A percentile compares a stretch with the other conserved stretches of the same genome.
phyloP scores from a whole-genome alignment of 2,888 invertebrate genomes.

The Meganola albula region DNA sequence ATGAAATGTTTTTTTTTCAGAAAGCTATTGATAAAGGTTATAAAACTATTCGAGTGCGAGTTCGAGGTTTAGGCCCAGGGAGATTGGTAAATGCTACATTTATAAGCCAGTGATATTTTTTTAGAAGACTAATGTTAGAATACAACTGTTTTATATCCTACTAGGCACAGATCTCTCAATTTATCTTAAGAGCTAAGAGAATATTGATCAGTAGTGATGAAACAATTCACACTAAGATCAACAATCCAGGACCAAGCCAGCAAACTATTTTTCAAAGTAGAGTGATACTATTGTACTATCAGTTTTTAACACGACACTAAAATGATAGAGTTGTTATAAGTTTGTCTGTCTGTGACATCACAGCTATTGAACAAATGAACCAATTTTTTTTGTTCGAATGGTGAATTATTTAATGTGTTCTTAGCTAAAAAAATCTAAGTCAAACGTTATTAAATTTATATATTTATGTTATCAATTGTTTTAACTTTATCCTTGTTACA shows the following conservation, averaged over 20 bases:
- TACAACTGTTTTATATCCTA: no score
- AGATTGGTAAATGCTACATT: conserved; percentile 86
- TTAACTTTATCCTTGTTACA: no score
- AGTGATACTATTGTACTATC: no score
- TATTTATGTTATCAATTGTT: background rate
- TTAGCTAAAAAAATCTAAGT: background rate
- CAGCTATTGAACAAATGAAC: background rate
- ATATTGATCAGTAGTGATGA: no score
- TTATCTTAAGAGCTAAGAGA: no score
- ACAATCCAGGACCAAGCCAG: no score
- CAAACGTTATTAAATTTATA: background rate
- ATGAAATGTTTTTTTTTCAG: conserved; percentile 64
- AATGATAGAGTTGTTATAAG: background rate
- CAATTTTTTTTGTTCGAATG: background rate
- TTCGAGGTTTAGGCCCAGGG: conserved; percentile 92
- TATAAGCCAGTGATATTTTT: no score
- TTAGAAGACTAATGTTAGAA: no score
- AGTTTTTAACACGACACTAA: no score
- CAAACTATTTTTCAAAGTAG: no score
- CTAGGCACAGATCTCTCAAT: no score
- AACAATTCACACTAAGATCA: no score
- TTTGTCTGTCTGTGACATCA: background rate
- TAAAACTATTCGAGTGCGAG: conserved; percentile 85
- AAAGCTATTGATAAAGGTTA: conserved; percentile 84
- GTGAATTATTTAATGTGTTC: background rate